Evolutionary conservation across 2,888 invertebrate species (phyloP).

Genomic region (Aleiodes alternator): DNA sequence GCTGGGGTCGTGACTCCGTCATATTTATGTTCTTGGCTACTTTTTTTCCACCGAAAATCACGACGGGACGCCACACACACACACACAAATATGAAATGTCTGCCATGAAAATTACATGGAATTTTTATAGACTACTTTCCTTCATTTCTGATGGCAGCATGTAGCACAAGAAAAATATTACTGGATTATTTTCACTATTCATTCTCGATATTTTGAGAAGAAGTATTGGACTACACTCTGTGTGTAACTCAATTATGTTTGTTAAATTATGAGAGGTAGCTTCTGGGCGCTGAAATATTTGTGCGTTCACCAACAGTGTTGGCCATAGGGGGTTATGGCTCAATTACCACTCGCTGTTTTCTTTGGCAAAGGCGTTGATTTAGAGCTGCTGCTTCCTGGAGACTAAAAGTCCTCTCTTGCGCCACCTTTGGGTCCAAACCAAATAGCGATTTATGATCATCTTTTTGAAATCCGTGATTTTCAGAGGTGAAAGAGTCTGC

Average conservation of each 20-base stretch:
- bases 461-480: slow-evolving; percentile 11
- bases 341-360: slow-evolving; percentile 72
- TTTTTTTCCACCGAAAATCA: slow-evolving; percentile 57
- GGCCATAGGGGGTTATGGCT: slow-evolving; percentile 71
- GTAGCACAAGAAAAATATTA: not conserved
- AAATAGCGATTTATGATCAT: slow-evolving; percentile 30
- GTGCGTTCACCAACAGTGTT: slow-evolving; percentile 61
- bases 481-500: not conserved
- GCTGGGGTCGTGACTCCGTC: slow-evolving; percentile 64
- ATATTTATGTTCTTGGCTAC: slow-evolving; percentile 64
- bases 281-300: slow-evolving; percentile 70
- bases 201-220: not conserved
- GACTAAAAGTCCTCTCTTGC: slow-evolving; percentile 44
- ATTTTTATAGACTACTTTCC: slow-evolving; percentile 41
- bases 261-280: slow-evolving; percentile 68
- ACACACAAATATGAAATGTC: slow-evolving; percentile 29
- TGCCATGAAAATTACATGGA: slow-evolving; percentile 23
- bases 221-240: slow-evolving; percentile 45
- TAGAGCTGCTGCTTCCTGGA: slow-evolving; percentile 62
- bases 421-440: slow-evolving; percentile 34
- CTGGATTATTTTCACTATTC: not conserved
- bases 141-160: slow-evolving; percentile 11
- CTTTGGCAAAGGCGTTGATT: slow-evolving; percentile 70
- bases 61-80: slow-evolving; percentile 48
- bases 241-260: slow-evolving; percentile 69